Base-by-base conservation (phyloP, 2,113 vertebrate genomes). In the Pungitius pungitius region DNA sequence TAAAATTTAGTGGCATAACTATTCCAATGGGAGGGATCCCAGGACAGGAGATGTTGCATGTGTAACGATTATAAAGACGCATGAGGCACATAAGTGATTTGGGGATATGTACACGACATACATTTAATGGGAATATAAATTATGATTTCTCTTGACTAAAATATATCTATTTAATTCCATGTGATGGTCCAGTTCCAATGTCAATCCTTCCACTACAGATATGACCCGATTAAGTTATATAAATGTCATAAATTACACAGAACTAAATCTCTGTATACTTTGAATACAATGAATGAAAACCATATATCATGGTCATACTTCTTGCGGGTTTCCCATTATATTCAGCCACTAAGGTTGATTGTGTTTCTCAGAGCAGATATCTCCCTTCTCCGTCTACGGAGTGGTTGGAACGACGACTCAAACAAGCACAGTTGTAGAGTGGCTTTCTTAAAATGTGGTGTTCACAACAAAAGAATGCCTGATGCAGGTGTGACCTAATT, bases 401-500 rank as follows among this genome's bases (percentile, higher is more conserved):
- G 3, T 33, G 1, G 6, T 17, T 12, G 22, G 22, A 43, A 39
- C 39, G 15, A 6, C 14, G n/a, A 26, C 56, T 47, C 39, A 62
- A 42, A 61, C 18, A 20, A 18, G 30, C 10, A 39, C 22, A 14
- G 15, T 12, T 59, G 42, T 13, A 26, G 5, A 9, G 30, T 26
- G 24, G 15, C 3, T 17, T 35, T 47, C 55, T 30, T 20, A 6
- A 39, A 62, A 47, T 45, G 27, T 22, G 13, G 10, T n/a, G 2
- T 47, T 27, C 20, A 39, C 18, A 69, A 59, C 39, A 62, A 26
- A 70, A 56, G 27, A 43, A 35, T 43, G 74, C 20, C n/a, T 26
- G 24, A 11, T 24, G 17, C n/a, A 59, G 35, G 49, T 73, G 37
- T 39, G 42, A 60, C 57, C 43, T 42, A 68, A 60, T 47, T 68